These are phyloP conservation scores for Eupithecia pulchellata DNA, from an alignment of 2,888 invertebrate genomes.

Conservation along the genomic window DNA sequence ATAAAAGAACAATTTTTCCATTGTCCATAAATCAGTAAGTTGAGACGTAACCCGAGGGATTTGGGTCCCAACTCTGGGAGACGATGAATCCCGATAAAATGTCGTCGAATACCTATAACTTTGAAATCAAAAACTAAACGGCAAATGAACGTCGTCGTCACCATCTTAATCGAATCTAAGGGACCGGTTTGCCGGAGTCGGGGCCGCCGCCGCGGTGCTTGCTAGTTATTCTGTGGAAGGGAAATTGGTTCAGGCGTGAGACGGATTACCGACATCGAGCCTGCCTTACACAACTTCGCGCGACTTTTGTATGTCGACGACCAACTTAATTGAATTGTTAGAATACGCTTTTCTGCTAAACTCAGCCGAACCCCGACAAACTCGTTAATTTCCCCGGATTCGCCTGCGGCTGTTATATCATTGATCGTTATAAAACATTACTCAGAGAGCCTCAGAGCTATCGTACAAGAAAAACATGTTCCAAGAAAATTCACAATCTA, in stretches of 20 bases:
- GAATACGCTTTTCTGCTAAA: background rate
- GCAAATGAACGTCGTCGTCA: constrained; percentile 1
- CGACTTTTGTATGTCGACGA: constrained; percentile 10
- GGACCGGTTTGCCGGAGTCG: background rate
- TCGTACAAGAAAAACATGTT: constrained; percentile 17
- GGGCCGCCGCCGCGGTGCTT: background rate
- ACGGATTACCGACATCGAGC: constrained; percentile 31
- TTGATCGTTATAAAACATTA: constrained; percentile 9
- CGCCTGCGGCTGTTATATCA: constrained; percentile 2
- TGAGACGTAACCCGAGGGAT: constrained; percentile 27
- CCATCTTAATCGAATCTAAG: background rate
- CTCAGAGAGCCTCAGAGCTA: background rate
- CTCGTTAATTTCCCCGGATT: background rate
- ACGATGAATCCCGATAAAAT: background rate
- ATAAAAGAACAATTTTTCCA: constrained; percentile 33
- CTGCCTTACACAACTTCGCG: constrained; percentile 2
- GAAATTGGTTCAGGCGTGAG: constrained; percentile 31
- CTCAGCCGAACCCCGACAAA: background rate
- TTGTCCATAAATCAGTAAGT: constrained; percentile 43
- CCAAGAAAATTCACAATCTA: constrained; percentile 20
- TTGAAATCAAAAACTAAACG: background rate
- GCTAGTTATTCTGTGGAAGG: constrained; percentile 14
- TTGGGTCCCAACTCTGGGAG: background rate
- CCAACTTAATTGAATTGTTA: background rate
- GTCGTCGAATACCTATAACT: background rate